Evolutionary conservation across 2,113 vertebrate species (phyloP).

Genomic region (Orthonyx spaldingii): DNA sequence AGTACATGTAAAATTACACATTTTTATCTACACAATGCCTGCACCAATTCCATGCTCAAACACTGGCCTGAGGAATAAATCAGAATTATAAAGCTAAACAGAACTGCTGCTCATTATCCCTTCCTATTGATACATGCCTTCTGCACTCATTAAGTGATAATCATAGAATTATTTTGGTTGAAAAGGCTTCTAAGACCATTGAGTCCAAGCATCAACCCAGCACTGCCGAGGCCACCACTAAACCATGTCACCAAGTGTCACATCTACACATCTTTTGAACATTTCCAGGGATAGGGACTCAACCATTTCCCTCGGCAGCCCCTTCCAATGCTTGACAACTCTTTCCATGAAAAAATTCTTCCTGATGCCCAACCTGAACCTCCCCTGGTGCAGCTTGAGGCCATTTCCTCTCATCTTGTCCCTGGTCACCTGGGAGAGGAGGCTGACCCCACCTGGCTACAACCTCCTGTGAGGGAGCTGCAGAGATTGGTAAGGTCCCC

Average conservation of each 20-base stretch:
- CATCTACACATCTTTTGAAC: background rate
- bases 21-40: background rate
- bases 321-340: background rate
- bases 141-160: background rate
- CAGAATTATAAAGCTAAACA: background rate
- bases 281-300: background rate
- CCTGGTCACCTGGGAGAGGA: background rate
- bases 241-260: background rate
- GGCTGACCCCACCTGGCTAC: background rate
- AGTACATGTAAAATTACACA: fast-evolving
- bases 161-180: background rate
- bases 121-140: background rate
- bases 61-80: background rate
- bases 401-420: background rate
- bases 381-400: background rate
- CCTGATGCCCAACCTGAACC: background rate
- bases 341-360: background rate
- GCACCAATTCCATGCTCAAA: background rate
- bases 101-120: background rate
- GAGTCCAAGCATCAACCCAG: background rate
- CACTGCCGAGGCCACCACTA: background rate
- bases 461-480: background rate
- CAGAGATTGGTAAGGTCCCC: fast-evolving
- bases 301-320: background rate
- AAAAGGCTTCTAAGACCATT: background rate